phyloP scores from a whole-genome alignment of 2,113 vertebrate genomes.

The Rattus rattus region DNA sequence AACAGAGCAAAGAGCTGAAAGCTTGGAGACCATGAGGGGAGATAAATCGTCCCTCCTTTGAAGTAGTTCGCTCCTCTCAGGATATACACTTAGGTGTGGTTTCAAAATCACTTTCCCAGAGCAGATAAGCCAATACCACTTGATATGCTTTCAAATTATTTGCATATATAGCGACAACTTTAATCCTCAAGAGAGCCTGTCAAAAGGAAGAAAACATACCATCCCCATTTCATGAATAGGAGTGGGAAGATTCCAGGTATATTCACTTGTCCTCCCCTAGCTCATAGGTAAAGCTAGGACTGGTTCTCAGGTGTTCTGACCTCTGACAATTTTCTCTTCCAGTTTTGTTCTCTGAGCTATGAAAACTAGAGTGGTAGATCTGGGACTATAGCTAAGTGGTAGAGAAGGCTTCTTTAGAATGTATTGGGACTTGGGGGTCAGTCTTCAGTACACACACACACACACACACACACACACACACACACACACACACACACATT shows the following conservation, averaged over 20 bases:
- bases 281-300: rapidly evolving
- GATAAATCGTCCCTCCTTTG: background rate
- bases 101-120: conserved; percentile 5
- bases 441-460: background rate
- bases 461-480: background rate
- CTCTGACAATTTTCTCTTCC: background rate
- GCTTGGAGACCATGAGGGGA: background rate
- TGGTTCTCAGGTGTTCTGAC: background rate
- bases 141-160: background rate
- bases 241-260: background rate
- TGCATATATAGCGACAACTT: background rate
- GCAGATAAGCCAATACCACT: background rate
- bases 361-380: background rate
- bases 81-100: background rate
- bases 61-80: background rate
- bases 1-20: background rate
- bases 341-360: background rate
- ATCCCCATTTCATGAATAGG: background rate
- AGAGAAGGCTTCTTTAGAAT: background rate
- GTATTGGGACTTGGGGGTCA: background rate
- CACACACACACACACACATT: background rate
- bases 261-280: background rate
- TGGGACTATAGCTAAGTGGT: background rate
- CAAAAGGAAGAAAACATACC: background rate
- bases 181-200: background rate